Evolutionary conservation across 2,113 vertebrate species (phyloP), one percentile per base, ranked within the genome.

Genomic region (Microtus ochrogaster): DNA sequence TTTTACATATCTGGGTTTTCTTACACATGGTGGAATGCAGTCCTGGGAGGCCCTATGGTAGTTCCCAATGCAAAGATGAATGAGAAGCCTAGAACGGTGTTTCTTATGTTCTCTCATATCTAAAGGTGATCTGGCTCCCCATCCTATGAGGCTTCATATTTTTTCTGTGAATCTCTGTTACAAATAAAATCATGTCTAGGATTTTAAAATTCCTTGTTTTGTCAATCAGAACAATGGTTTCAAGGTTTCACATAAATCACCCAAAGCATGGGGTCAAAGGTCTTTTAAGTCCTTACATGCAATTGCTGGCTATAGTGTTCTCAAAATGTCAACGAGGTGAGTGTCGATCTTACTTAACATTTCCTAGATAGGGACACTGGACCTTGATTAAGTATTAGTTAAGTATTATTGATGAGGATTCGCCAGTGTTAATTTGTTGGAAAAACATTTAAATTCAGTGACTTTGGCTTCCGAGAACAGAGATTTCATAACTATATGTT

Each of bases 1-100:
- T 55, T 93, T 84, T n/a, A 84, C 47, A 11, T 5, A 90, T 90
- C 94, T 93, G 90, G 41, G 24, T 77, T 95, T 96, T 73, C 77
- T 93, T 83, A 92, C 78, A 84, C 24, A 14, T 3, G 4, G 2
- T 36, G 44, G 86, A 79, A 19, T 63, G 30, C 11, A 41, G 81
- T 63, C 28, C 52, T 13, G 17, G 91, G 55, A 77, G 52, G 44
- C 49, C 26, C 36, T 44, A 63, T 21, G 36, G 84, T 41, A 73
- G 61, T 49, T 94, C 66, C 85, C 87, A 76, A 44, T 63, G 22
- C 77, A 73, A 72, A 96, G 90, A 89, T 33, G 72, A 82, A 90
- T 49, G 74, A 78, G 82, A 77, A 92, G 77, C 26, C 21, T 22
- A 81, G 78, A 78, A 63, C 63, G 41, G 52, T 5, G 44, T 88